Evolutionary conservation across 2,888 invertebrate species (phyloP).

Genomic region (Hemistola chrysoprasaria): DNA sequence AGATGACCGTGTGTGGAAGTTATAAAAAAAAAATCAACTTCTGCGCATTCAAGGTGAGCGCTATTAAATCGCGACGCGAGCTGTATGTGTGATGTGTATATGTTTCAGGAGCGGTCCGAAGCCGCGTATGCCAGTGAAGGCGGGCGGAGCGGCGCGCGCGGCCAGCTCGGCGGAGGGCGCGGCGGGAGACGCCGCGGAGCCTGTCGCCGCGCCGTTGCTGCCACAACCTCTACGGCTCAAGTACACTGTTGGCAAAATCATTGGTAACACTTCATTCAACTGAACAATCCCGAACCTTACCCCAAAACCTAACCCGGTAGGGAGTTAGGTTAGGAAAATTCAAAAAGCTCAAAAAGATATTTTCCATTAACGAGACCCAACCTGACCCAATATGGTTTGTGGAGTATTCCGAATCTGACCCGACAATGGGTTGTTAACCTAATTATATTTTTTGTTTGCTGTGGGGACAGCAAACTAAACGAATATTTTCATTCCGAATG

Average conservation of each 20-base stretch:
- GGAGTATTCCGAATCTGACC: too few species aligned
- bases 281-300: neutral
- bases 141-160: constrained; percentile 60
- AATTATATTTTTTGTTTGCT: too few species aligned
- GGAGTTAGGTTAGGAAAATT: too few species aligned
- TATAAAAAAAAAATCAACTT: too few species aligned
- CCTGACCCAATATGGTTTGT: too few species aligned
- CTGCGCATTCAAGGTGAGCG: too few species aligned
- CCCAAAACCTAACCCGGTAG: neutral
- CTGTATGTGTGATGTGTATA: neutral
- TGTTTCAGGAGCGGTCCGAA: constrained; percentile 85
- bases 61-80: too few species aligned
- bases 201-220: constrained; percentile 58
- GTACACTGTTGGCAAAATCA: constrained; percentile 90
- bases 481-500: too few species aligned
- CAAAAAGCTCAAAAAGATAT: neutral
- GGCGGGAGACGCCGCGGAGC: constrained; percentile 40
- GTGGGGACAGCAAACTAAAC: too few species aligned
- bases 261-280: constrained; percentile 76
- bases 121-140: constrained; percentile 92
- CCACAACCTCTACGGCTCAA: constrained; percentile 85
- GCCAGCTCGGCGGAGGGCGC: constrained; percentile 48
- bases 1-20: too few species aligned
- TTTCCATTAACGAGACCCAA: neutral
- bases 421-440: too few species aligned